Evolutionary conservation across 1,140 invertebrate species (phyloP).

Genomic region (Phthorimaea operculella): DNA sequence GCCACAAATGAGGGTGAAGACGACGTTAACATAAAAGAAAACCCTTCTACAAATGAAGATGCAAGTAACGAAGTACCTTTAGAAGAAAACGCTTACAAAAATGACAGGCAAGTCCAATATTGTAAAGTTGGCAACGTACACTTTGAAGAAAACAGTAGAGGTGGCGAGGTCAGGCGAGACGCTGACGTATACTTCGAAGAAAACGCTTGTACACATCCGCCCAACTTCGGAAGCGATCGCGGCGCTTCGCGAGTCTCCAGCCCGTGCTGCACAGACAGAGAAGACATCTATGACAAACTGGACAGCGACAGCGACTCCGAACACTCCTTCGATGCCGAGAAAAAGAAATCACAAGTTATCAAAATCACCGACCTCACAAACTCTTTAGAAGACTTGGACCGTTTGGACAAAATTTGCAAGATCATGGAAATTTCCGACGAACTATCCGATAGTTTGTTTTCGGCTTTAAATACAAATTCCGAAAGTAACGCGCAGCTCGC

Average conservation of each 20-base stretch:
- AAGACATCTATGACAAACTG: slow-evolving; percentile 55
- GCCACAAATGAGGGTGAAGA: too few species aligned
- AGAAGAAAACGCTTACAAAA: too few species aligned
- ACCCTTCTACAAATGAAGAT: too few species aligned
- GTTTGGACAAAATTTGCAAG: slow-evolving; percentile 54
- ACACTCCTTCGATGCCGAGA: slow-evolving; percentile 45
- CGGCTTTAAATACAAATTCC: slow-evolving; percentile 17
- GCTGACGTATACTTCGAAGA: background rate
- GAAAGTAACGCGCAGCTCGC: slow-evolving; percentile 10
- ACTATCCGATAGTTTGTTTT: slow-evolving; percentile 51
- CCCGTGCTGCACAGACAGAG: slow-evolving; percentile 12
- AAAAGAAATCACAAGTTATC: slow-evolving; percentile 52
- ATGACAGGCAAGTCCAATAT: too few species aligned
- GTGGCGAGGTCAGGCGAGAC: background rate
- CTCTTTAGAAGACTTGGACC: slow-evolving; percentile 47
- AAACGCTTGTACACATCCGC: background rate
- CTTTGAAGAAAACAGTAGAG: too few species aligned
- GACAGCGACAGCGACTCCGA: slow-evolving; percentile 48
- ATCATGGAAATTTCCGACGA: slow-evolving; percentile 63
- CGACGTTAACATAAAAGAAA: too few species aligned
- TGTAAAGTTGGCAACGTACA: too few species aligned
- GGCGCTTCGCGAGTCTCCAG: background rate
- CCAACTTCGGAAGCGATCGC: background rate
- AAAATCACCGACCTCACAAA: slow-evolving; percentile 50
- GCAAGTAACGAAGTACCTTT: too few species aligned